phyloP scores from a whole-genome alignment of 1,140 invertebrate genomes.

The Lepidurus couesii region DNA sequence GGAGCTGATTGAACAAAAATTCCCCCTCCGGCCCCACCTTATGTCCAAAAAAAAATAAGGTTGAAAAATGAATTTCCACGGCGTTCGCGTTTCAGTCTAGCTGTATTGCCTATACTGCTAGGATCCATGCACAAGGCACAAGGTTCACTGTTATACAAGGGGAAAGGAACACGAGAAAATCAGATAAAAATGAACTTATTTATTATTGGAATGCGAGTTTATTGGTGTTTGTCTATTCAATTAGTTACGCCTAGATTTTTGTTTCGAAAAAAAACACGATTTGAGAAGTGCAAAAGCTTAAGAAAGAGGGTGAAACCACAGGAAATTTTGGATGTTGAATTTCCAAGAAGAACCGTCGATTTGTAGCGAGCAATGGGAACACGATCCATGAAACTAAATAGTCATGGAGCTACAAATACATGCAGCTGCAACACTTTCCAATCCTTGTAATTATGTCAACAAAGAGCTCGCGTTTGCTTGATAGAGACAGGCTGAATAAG shows the following conservation, averaged over 20 bases:
- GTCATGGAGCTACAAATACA: too few species aligned
- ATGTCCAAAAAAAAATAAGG: neutral
- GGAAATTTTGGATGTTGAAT: neutral
- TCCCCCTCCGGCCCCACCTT: neutral
- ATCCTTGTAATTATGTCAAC: too few species aligned
- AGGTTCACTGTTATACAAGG: neutral
- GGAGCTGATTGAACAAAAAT: conserved; percentile 13
- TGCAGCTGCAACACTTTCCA: too few species aligned
- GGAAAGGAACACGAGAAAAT: neutral
- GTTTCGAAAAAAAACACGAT: too few species aligned
- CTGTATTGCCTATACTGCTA: conserved; percentile 1
- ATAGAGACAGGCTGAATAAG: too few species aligned
- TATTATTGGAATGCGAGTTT: too few species aligned
- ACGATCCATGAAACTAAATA: neutral
- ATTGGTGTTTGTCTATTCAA: too few species aligned
- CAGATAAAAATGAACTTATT: too few species aligned
- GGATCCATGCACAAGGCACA: neutral
- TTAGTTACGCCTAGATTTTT: too few species aligned
- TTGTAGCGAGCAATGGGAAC: neutral
- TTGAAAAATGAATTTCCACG: neutral
- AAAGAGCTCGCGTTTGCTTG: too few species aligned
- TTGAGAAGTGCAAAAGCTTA: neutral
- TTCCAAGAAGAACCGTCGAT: neutral
- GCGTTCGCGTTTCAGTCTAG: neutral
- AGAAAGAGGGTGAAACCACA: neutral